phyloP scores from a whole-genome alignment of 2,888 invertebrate species.

The Eretmocerus hayati region DNA sequence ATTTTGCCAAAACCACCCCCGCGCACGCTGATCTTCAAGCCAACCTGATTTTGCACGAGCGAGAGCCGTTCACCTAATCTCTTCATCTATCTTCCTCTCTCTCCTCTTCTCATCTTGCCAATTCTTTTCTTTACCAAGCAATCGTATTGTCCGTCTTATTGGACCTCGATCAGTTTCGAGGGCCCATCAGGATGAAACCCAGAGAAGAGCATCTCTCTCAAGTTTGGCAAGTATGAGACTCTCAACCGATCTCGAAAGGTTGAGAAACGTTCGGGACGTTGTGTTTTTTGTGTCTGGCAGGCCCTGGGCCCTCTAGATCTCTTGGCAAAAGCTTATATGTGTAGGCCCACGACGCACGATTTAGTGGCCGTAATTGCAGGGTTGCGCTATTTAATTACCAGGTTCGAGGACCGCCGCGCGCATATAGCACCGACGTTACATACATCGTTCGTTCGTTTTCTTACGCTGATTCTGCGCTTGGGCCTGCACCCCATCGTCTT shows the following conservation, averaged over 20 bases:
- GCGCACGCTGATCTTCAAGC: no score
- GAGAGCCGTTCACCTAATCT: constrained; percentile 8
- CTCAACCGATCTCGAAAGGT: constrained; percentile 32
- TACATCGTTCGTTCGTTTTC: no score
- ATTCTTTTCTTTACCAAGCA: constrained; percentile 4
- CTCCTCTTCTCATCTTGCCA: constrained; percentile 3
- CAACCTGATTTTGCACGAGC: no score
- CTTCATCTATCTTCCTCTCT: constrained; percentile 21
- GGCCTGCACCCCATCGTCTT: no score
- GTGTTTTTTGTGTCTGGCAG: constrained; percentile 45
- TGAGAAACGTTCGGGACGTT: constrained; percentile 44
- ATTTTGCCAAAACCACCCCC: constrained; percentile 45
- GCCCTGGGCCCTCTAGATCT: no score
- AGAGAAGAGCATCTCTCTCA: not conserved
- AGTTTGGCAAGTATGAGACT: not conserved
- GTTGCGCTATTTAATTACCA: constrained; percentile 77
- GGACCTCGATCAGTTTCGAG: not conserved
- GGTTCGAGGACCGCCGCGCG: constrained; percentile 48
- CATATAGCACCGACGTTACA: no score
- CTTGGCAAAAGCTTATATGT: no score
- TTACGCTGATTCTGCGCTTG: constrained; percentile 26
- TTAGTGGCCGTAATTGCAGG: constrained; percentile 82
- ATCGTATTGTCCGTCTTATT: not conserved
- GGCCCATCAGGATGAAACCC: not conserved
- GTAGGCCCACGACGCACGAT: no score